These are phyloP conservation scores for Samia ricini DNA, from an alignment of 1,140 invertebrate species.

Conservation along the genomic window DNA sequence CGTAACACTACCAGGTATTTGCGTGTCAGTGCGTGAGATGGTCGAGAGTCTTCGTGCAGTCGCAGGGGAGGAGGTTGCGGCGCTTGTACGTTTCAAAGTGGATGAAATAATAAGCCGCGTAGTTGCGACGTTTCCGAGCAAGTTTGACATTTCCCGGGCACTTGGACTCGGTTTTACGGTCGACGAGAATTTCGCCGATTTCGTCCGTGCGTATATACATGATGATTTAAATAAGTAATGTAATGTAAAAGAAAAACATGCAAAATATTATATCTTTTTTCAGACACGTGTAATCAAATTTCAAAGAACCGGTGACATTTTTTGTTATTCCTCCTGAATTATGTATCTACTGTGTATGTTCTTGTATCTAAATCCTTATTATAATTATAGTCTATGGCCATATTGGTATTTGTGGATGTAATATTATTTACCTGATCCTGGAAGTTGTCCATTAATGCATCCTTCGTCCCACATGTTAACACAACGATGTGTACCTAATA, in stretches of 20 bases:
- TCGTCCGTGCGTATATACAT: neutral
- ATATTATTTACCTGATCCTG: conserved; percentile 52
- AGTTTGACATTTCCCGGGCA: conserved; percentile 16
- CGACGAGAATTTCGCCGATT: conserved; percentile 14
- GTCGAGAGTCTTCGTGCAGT: conserved; percentile 9
- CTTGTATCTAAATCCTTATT: too few relatives aligned
- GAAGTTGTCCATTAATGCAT: conserved; percentile 63
- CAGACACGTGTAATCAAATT: too few relatives aligned
- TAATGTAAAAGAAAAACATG: too few relatives aligned
- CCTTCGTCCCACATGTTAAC: conserved; percentile 72
- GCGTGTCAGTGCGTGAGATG: conserved; percentile 18
- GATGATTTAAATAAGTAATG: neutral
- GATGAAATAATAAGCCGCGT: conserved; percentile 13
- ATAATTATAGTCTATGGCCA: too few relatives aligned
- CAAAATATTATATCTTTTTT: too few relatives aligned
- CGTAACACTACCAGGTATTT: conserved; percentile 16
- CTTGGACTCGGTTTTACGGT: conserved; percentile 20
- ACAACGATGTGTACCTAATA: conserved; percentile 31
- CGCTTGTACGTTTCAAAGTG: conserved; percentile 14
- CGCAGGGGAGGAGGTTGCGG: conserved; percentile 16
- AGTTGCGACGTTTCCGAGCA: conserved; percentile 14
- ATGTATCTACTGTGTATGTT: too few relatives aligned
- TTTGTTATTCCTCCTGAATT: too few relatives aligned
- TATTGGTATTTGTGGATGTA: too few relatives aligned
- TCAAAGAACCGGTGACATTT: too few relatives aligned